These are phyloP conservation scores for Tineola bisselliella DNA, from an alignment of 2,888 invertebrate genomes.

Conservation along the genomic window DNA sequence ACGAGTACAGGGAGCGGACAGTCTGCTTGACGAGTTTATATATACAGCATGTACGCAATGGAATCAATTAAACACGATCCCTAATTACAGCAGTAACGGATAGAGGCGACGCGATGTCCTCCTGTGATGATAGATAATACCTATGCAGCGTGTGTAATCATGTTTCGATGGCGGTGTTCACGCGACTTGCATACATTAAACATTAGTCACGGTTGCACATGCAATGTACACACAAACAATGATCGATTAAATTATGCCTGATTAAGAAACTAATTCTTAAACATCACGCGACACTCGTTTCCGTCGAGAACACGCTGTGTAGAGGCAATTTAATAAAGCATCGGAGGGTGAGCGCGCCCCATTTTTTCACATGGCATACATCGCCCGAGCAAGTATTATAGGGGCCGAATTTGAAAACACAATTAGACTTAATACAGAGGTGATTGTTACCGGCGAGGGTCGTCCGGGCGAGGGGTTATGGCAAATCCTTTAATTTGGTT, in stretches of 20 bases:
- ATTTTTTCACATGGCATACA: conserved; percentile 58
- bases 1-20: neutral
- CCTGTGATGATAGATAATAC: neutral
- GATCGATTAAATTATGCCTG: conserved; percentile 9
- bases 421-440: conserved; percentile 69
- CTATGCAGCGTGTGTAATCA: neutral
- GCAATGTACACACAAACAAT: conserved; percentile 12
- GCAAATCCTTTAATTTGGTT: conserved; percentile 68
- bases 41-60: conserved; percentile 6
- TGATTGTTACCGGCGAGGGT: conserved; percentile 65
- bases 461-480: conserved; percentile 51
- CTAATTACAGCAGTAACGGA: neutral
- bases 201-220: conserved; percentile 8
- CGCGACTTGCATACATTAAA: conserved; percentile 15
- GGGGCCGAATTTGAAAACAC: conserved; percentile 66
- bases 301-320: conserved; percentile 29
- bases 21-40: neutral
- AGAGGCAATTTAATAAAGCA: conserved; percentile 52
- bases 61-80: neutral
- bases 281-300: neutral
- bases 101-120: neutral
- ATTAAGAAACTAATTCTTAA: conserved; percentile 6
- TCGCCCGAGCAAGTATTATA: conserved; percentile 44
- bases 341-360: conserved; percentile 44
- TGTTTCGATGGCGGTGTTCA: neutral